Evolutionary conservation across 2,888 invertebrate genomes (phyloP).

Genomic region (Iselma pallidipennis): DNA sequence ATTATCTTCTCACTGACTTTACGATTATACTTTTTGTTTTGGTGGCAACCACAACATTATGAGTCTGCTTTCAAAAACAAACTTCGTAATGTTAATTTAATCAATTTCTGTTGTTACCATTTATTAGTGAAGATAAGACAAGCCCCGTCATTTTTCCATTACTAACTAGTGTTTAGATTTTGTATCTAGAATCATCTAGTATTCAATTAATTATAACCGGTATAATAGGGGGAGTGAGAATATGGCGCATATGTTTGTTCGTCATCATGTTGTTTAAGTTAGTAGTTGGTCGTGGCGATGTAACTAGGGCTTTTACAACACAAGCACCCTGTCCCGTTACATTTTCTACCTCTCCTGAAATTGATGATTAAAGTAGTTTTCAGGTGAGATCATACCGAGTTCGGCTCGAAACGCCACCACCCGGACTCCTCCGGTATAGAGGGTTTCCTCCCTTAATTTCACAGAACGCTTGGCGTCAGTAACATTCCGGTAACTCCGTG

Average conservation of each 20-base stretch:
- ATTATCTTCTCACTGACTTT: too few relatives aligned
- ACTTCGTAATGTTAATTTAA: too few relatives aligned
- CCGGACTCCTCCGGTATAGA: slow-evolving; percentile 36
- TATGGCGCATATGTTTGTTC: slow-evolving; percentile 8
- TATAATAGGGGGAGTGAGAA: not conserved
- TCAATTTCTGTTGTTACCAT: too few relatives aligned
- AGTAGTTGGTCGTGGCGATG: not conserved
- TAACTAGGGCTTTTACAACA: not conserved
- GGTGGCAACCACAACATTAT: too few relatives aligned
- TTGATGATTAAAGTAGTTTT: slow-evolving; percentile 51
- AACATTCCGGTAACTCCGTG: slow-evolving; percentile 45
- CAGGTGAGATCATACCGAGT: slow-evolving; percentile 44
- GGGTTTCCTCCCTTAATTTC: slow-evolving; percentile 51
- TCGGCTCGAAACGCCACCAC: slow-evolving; percentile 29
- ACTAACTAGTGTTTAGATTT: not conserved
- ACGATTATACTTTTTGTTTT: too few relatives aligned
- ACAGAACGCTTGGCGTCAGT: slow-evolving; percentile 54
- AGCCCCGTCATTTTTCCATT: not conserved
- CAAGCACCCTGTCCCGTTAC: not conserved
- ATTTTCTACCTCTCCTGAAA: slow-evolving; percentile 32
- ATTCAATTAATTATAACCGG: not conserved
- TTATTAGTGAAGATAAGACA: too few relatives aligned
- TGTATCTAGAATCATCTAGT: not conserved
- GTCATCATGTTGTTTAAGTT: slow-evolving; percentile 10
- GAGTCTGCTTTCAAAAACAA: too few relatives aligned